Evolutionary conservation across 2,888 invertebrate species (phyloP), one percentile per base, ranked within the genome.

Genomic region (Lissonota sp.): DNA sequence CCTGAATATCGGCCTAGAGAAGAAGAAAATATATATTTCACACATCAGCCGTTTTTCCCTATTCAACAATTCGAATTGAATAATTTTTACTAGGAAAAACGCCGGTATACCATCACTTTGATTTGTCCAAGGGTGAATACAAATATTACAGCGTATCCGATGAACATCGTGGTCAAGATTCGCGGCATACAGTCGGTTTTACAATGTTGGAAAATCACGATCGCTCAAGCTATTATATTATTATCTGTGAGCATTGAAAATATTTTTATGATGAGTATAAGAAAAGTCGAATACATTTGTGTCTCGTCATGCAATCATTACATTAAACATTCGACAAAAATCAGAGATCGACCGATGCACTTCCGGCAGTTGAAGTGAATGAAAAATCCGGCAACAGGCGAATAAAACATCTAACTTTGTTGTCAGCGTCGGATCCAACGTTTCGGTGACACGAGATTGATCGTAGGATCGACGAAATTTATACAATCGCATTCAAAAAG

Each of bases 61-160:
- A n/a, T n/a, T n/a, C n/a, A n/a, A n/a, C n/a, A n/a, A n/a, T n/a
- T n/a, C n/a, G n/a, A n/a, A n/a, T n/a, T n/a, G n/a, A n/a, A n/a
- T n/a, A n/a, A n/a, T n/a, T n/a, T n/a, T n/a, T n/a, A n/a, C n/a
- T n/a, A n/a, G n/a, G n/a, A n/a, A n/a, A n/a, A n/a, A n/a, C n/a
- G n/a, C n/a, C n/a, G n/a, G n/a, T 12, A 10, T 70, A 80, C 80
- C 80, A 63, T 42, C n/a, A 40, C 63, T 37, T 72, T 67, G 10
- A 63, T 57, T 57, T 46, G 26, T 12, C 16, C n/a, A 6, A 73
- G 7, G n/a, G 63, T 63, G 39, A 62, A 73, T 10, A 80, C 14
- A 16, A 60, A 7, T 1, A 71, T 42, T 42, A 49, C 80, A 6
- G 46, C 8, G 26, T 37, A 49, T 10, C 40, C 7, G 44, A 76